Base-by-base conservation (phyloP, 1,140 invertebrate species). In the Adoxophyes honmai region DNA sequence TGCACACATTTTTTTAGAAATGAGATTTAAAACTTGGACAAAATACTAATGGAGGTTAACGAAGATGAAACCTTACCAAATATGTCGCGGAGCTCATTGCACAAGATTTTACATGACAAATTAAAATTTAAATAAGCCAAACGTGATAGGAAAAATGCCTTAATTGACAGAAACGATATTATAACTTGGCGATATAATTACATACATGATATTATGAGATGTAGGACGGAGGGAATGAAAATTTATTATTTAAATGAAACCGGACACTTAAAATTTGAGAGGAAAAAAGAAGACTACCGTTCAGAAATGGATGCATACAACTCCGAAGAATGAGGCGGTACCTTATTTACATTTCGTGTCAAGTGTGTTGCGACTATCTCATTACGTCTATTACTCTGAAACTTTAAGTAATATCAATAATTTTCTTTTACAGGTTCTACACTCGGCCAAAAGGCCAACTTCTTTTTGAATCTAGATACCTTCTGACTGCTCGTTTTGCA, bases 201-300 rank as follows among this genome's bases (percentile, higher is more conserved):
- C 14, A 15, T 36, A 16, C 4, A 21, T 8, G 13, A 35, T 16
- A 54, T 54, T 4, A 54, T 7, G 8, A 35, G 1, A 5, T 54
- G 14, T 34, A 34, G 52, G 9, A 8, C 4, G 1, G 2, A 36
- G 16, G 14, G 34, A 21, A 54, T n/a, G n/a, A 34, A 15, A 4
- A 54, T 54, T 14, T 54, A 54, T 54, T 54, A 54, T 15, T 36
- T 54, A n/a, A 34, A 54, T 16, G 52, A 54, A 21, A 54, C 52
- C 3, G 35, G 52, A n/a, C n/a, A n/a, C n/a, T n/a, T n/a, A n/a
- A n/a, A n/a, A n/a, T n/a, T n/a, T n/a, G n/a, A n/a, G n/a, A n/a
- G n/a, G n/a, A n/a, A n/a, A n/a, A n/a, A n/a, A n/a, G n/a, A n/a
- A n/a, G n/a, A n/a, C n/a, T n/a, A n/a, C n/a, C n/a, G n/a, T n/a